Evolutionary conservation across 2,888 invertebrate genomes (phyloP), one percentile per base, ranked within the genome.

Genomic region (Lutraria lutraria): DNA sequence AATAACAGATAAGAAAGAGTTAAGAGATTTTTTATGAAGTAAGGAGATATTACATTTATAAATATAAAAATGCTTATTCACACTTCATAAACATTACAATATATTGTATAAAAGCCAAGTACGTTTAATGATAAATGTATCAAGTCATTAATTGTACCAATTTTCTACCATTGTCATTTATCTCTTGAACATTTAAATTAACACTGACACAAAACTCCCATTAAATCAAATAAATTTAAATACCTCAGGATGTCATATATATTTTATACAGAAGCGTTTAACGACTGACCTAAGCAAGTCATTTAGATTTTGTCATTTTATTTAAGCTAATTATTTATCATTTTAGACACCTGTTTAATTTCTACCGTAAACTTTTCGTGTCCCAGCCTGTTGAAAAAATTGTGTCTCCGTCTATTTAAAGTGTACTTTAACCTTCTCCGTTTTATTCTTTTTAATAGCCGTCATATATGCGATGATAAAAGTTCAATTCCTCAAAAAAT

Each of bases 191-290:
- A 79, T 87, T 87, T 87, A 87, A 88, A 88, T 88, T 80, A 76
- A 88, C 53, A 21, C 43, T 83, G 89, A 86, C 89, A 86, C 81
- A 79, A 52, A 79, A 88, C 82, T 68, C 81, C 52, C 88, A 86
- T 89, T 86, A 90, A 84, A 87, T 88, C 84, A 87, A 82, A 90
- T 88, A 88, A 90, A 90, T 90, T 90, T 88, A 81, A 90, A 88
- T 88, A 88, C 85, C 90, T 43, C n/a, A 63, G 63, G 43, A 60
- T 85, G 86, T 85, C 88, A 90, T 83, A 90, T 85, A 86, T 56
- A 85, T 85, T 86, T 82, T 81, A 88, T 87, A 60, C 72, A 81
- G 82, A 80, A 85, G 56, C 76, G 84, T 83, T 81, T 89, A n/a
- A 25, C 82, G 79, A 68, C 63, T 87, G 89, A 89, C 87, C 89